Base-by-base conservation (phyloP, 2,797 vertebrate species). In the Vireo griseus region DNA sequence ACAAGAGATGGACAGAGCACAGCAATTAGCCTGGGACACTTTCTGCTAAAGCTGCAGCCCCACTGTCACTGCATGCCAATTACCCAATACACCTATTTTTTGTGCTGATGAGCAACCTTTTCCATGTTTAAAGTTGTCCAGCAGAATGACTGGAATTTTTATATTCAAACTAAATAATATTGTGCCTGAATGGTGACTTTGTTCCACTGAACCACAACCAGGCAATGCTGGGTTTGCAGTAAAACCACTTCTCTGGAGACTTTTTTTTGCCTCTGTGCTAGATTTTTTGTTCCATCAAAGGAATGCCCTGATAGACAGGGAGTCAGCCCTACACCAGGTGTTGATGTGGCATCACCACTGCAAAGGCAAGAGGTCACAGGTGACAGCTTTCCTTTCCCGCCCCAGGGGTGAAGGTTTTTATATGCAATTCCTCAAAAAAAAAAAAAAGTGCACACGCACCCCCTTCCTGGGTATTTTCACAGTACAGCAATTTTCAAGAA, bases 391-490 rank as follows among this genome's bases (percentile, higher is more conserved):
- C 28, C 16, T 62, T 62, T 29, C 33, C 16, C 0, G 1, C 20
- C 54, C 33, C 52, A n/a, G 40, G 20, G 19, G 29, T 45, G 68
- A 3, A 5, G 19, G 13, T 4, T 55, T 80, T 51, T 67, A 90
- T 8, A 10, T 1, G 33, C 33, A 37, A 52, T n/a, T 20, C 59
- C 65, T 62, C 8, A 45, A 45, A 71, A 44, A 71, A 73, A 44
- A 71, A 73, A 39, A 45, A 48, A 55, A 35, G 11, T 0, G 25
- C 33, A 54, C 1, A 6, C 0, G 0, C 0, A 6, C 29, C 78
- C 55, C 67, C 51, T 79, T 16, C 19, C 29, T 13, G 10, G 39
- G 21, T 44, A 37, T 73, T 63, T 76, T 80, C 45, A 21, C 42
- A 57, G 58, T n/a, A 66, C 0, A 1, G 63, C 24, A 18, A 58